phyloP scores from a whole-genome alignment of 2,113 vertebrate genomes.

The Piprites chloris region DNA sequence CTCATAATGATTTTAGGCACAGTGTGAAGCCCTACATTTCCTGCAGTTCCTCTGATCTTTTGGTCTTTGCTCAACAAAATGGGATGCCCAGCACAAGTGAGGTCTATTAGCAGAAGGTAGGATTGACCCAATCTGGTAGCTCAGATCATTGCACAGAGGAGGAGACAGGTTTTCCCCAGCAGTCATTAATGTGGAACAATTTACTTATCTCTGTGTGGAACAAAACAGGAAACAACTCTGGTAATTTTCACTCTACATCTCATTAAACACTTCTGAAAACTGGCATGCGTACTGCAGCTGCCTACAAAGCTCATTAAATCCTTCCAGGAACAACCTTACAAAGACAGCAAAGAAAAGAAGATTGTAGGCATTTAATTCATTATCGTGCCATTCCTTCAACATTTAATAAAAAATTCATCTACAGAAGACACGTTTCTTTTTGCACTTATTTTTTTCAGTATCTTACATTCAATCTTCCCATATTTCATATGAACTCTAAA shows the following conservation, averaged over 20 bases:
- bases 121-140: neutral
- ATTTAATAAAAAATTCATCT: slow-evolving; percentile 18
- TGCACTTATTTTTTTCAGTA: neutral
- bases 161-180: neutral
- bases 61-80: neutral
- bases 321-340: neutral
- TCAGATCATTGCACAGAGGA: neutral
- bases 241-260: neutral
- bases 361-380: neutral
- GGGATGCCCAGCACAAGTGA: neutral
- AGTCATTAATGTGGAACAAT: neutral
- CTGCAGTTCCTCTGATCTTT: neutral
- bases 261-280: neutral
- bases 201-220: neutral
- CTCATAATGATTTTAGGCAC: neutral
- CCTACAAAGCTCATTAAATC: neutral
- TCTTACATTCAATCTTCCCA: neutral
- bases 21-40: neutral
- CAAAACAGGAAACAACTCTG: neutral
- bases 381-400: neutral
- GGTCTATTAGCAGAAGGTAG: neutral
- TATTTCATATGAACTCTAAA: neutral
- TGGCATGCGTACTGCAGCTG: neutral
- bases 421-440: neutral
- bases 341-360: neutral